phyloP scores from a whole-genome alignment of 2,113 vertebrate genomes.

The Ammospiza caudacuta region DNA sequence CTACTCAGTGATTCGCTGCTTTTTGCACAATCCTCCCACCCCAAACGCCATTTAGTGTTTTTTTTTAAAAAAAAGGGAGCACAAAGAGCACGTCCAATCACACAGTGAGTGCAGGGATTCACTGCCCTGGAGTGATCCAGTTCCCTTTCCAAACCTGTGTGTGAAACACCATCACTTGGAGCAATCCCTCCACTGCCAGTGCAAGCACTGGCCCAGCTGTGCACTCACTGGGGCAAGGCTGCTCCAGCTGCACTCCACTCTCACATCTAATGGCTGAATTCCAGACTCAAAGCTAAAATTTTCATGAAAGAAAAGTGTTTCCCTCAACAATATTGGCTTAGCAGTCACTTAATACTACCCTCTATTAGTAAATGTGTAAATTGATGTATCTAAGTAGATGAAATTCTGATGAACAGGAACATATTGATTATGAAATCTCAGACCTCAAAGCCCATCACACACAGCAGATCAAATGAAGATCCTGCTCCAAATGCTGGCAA shows the following conservation, averaged over 20 bases:
- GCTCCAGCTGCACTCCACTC: neutral
- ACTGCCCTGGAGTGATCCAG: neutral
- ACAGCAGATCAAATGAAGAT: neutral
- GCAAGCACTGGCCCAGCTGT: neutral
- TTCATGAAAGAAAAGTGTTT: neutral
- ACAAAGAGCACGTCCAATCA: neutral
- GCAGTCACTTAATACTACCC: neutral
- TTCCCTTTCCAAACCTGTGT: neutral
- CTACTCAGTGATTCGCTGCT: neutral
- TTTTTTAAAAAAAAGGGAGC: neutral
- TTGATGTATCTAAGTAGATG: neutral
- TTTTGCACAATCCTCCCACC: neutral
- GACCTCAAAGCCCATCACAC: neutral
- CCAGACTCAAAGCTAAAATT: neutral
- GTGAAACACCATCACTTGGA: neutral
- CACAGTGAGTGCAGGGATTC: neutral
- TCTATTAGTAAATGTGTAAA: neutral
- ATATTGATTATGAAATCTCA: neutral
- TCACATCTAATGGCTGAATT: neutral
- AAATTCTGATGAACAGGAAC: neutral
- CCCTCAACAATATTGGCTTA: neutral
- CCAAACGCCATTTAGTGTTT: accelerated
- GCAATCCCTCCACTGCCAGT: accelerated
- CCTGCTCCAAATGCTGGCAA: neutral
- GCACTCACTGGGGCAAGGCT: no score